Percentiles rank a stretch among this genome's conserved stretches.
Evolutionary conservation across 2,113 vertebrate species (phyloP).

Genomic region (Piaya cayana): DNA sequence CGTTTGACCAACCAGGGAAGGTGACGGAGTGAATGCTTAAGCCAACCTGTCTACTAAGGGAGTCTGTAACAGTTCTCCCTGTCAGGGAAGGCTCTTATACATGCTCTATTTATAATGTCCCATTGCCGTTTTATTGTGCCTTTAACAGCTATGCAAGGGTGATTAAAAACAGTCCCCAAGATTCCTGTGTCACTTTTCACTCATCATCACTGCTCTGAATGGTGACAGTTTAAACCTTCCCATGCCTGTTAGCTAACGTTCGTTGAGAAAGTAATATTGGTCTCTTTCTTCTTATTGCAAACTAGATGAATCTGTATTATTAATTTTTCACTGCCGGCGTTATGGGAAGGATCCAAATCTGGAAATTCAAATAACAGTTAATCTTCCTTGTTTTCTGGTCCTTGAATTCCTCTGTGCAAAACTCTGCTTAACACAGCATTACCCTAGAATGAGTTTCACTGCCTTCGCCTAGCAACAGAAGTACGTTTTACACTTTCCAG

Average conservation of each 20-base stretch:
- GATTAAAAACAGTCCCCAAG: constrained; percentile 58
- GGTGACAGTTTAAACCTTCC: constrained; percentile 53
- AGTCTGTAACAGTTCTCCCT: constrained; percentile 15
- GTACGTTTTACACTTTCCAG: constrained; percentile 57
- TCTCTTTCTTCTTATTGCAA: not conserved
- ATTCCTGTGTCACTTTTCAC: constrained; percentile 66
- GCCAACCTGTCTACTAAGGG: constrained; percentile 28
- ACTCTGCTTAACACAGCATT: constrained; percentile 38
- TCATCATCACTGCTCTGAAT: constrained; percentile 40
- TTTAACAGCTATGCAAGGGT: constrained; percentile 47
- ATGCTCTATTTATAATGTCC: constrained; percentile 58
- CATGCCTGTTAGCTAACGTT: constrained; percentile 2
- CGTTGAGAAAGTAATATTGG: not conserved
- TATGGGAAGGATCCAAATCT: constrained; percentile 37
- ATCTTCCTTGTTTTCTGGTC: constrained; percentile 58
- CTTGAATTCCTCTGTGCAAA: constrained; percentile 7
- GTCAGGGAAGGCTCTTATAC: constrained; percentile 45
- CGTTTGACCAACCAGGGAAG: not conserved
- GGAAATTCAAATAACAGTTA: constrained; percentile 59
- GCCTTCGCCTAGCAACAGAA: constrained; percentile 60
- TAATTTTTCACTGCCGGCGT: constrained; percentile 44
- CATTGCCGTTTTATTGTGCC: constrained; percentile 59
- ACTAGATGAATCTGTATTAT: not conserved
- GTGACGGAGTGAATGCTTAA: not conserved
- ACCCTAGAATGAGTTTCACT: constrained; percentile 45